These are phyloP conservation scores for Parasteatoda tepidariorum DNA, from an alignment of 1,140 invertebrate species.

Conservation along the genomic window DNA sequence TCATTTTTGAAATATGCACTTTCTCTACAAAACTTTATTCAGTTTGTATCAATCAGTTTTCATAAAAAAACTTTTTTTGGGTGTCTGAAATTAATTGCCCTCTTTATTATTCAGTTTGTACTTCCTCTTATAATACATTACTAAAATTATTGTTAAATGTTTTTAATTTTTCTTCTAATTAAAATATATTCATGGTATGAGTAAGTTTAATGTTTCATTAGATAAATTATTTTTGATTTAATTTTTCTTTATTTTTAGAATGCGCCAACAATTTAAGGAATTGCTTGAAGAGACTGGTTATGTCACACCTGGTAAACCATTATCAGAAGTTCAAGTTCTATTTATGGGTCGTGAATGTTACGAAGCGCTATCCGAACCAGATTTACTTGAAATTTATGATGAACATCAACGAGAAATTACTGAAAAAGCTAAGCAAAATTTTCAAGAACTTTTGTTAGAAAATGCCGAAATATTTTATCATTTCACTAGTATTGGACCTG, in stretches of 20 bases:
- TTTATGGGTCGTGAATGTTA: conserved; percentile 97
- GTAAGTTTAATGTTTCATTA: no score
- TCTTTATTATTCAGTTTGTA: no score
- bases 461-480: conserved; percentile 95
- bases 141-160: no score
- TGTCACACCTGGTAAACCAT: conserved; percentile 88
- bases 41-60: no score
- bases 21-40: no score
- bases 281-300: conserved; percentile 94
- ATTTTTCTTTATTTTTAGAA: conserved; percentile 66
- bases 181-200: no score
- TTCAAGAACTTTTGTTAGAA: conserved; percentile 92
- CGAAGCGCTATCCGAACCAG: conserved; percentile 87
- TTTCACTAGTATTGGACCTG: conserved; percentile 88
- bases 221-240: no score
- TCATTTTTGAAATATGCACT: no score
- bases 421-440: conserved; percentile 90
- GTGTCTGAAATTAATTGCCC: no score
- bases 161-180: no score
- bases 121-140: no score
- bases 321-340: conserved; percentile 91
- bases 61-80: no score
- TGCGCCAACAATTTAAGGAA: conserved; percentile 87
- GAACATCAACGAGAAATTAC: conserved; percentile 93
- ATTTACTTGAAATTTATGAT: conserved; percentile 94